Percentiles rank a stretch among this genome's conserved stretches.
phyloP scores from a whole-genome alignment of 2,113 vertebrate genomes.

The Gila orcuttii region DNA sequence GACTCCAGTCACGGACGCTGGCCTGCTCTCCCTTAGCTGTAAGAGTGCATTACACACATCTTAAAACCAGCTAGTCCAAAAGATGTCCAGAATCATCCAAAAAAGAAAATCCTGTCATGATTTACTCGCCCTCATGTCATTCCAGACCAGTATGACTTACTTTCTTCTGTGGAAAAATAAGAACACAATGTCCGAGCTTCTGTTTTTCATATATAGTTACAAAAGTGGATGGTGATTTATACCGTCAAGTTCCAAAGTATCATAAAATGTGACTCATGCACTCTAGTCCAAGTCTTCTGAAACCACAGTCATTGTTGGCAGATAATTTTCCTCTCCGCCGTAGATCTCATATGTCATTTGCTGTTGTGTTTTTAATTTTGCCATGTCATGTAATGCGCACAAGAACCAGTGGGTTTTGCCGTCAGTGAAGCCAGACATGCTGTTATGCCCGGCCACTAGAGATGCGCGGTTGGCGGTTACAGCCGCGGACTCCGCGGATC shows the following conservation, averaged over 20 bases:
- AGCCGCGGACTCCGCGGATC: too few species aligned
- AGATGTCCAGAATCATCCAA: not conserved
- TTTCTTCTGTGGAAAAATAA: not conserved
- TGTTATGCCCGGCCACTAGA: not conserved
- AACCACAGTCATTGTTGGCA: not conserved
- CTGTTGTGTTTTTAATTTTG: not conserved
- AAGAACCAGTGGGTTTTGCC: not conserved
- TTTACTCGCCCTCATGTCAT: not conserved
- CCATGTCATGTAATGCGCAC: not conserved
- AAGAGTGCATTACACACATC: constrained; percentile 66
- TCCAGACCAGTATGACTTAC: not conserved
- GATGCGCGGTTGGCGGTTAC: too few species aligned
- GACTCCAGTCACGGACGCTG: constrained; percentile 94
- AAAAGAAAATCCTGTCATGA: not conserved
- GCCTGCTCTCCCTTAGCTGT: constrained; percentile 96
- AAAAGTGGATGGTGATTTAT: constrained; percentile 6
- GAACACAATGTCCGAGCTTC: not conserved
- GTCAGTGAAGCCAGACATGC: not conserved
- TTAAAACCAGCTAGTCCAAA: not conserved
- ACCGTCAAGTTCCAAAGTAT: not conserved
- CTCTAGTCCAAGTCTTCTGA: not conserved
- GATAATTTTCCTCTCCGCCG: not conserved
- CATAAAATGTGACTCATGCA: not conserved
- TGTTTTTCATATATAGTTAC: not conserved
- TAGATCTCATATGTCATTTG: not conserved